A percentile compares a stretch with the other conserved stretches of the same genome.
Evolutionary conservation across 53 echinoderm and acorn worm genomes (phyloP).

Genomic region (Astropecten irregularis): DNA sequence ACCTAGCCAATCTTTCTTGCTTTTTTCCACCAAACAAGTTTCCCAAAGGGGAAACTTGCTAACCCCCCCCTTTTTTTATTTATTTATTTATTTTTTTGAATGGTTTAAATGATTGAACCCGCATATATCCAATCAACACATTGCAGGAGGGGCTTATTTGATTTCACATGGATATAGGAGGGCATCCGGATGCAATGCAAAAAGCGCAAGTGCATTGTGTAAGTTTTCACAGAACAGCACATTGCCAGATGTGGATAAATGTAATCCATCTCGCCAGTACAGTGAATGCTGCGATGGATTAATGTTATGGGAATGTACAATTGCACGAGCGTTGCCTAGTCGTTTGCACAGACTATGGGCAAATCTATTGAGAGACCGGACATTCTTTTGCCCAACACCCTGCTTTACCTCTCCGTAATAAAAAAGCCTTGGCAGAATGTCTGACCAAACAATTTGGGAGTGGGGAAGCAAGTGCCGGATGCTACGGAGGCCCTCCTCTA

Average conservation of each 20-base stretch:
- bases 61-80: background rate
- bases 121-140: no score
- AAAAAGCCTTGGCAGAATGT: background rate
- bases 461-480: background rate
- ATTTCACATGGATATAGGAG: background rate
- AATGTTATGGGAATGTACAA: background rate
- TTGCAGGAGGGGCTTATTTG: no score
- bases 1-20: no score
- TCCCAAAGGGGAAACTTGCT: background rate
- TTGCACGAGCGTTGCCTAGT: background rate
- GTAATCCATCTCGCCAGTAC: background rate
- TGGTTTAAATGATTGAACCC: no score
- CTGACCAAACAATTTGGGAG: background rate
- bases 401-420: background rate
- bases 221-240: background rate
- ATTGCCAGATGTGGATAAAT: background rate
- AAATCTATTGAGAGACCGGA: background rate
- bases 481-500: background rate
- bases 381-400: background rate
- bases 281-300: background rate
- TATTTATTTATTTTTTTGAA: background rate
- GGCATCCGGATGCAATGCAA: background rate
- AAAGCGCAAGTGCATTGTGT: background rate
- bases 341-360: background rate
- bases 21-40: conserved; percentile 18